phyloP scores from a whole-genome alignment of 1,140 invertebrate species.

The Caenorhabditis inopinata region DNA sequence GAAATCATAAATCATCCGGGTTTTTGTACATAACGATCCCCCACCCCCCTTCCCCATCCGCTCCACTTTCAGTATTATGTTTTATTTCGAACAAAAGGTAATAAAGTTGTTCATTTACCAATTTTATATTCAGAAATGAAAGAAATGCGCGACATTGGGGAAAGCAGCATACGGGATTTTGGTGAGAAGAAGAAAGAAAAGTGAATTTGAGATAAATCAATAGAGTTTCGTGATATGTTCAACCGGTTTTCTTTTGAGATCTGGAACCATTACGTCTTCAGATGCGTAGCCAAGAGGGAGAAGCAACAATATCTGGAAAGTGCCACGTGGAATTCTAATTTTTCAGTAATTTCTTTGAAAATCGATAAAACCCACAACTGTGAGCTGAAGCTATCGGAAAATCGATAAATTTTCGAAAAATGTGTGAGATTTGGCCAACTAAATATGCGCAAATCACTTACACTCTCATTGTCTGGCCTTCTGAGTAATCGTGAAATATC shows the following conservation, averaged over 20 bases:
- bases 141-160: too few relatives aligned
- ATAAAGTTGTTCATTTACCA: too few relatives aligned
- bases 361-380: too few relatives aligned
- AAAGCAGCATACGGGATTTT: too few relatives aligned
- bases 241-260: constrained; percentile 37
- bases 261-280: constrained; percentile 22
- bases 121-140: too few relatives aligned
- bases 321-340: not conserved
- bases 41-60: not conserved
- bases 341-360: too few relatives aligned
- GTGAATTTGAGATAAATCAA: not conserved
- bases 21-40: constrained; percentile 23
- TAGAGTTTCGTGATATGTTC: constrained; percentile 22
- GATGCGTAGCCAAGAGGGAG: constrained; percentile 12
- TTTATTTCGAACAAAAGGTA: too few relatives aligned
- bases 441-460: not conserved
- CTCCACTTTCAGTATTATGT: too few relatives aligned
- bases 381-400: too few relatives aligned
- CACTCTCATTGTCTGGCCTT: constrained; percentile 22
- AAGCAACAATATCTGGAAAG: not conserved
- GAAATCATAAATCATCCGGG: constrained; percentile 18
- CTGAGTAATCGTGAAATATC: constrained; percentile 16
- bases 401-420: too few relatives aligned
- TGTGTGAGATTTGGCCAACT: too few relatives aligned
- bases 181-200: too few relatives aligned